phyloP scores from a whole-genome alignment of 2,888 invertebrate genomes.

The Heliconius charithonia region DNA sequence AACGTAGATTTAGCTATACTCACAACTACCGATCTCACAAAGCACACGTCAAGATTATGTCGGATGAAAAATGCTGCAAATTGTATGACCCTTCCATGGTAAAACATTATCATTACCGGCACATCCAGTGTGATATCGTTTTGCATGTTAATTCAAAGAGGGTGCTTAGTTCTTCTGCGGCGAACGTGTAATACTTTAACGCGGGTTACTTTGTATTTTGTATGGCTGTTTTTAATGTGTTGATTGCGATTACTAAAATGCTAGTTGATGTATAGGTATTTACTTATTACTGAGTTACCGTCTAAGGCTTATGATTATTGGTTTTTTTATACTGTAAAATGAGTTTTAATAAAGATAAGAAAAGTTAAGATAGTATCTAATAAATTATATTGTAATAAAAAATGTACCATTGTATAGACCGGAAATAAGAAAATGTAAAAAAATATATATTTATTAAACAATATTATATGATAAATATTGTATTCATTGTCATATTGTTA shows the following conservation, averaged over 20 bases:
- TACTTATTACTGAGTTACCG: background rate
- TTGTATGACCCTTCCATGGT: slow-evolving; percentile 79
- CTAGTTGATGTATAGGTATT: background rate
- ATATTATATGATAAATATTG: background rate
- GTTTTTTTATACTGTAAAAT: too few species aligned
- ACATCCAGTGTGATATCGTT: slow-evolving; percentile 69
- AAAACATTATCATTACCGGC: slow-evolving; percentile 77
- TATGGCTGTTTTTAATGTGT: slow-evolving; percentile 1
- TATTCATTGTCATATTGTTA: background rate
- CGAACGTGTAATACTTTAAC: slow-evolving; percentile 52
- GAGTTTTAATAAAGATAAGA: too few species aligned
- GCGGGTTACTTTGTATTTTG: background rate
- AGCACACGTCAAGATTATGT: slow-evolving; percentile 77
- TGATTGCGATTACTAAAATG: background rate
- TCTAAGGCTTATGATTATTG: too few species aligned
- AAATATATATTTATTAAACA: background rate
- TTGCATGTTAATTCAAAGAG: slow-evolving; percentile 76
- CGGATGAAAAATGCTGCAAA: slow-evolving; percentile 80
- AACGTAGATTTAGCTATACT: slow-evolving; percentile 51
- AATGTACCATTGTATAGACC: background rate
- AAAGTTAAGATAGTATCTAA: too few species aligned
- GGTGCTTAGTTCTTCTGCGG: slow-evolving; percentile 52
- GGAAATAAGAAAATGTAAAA: background rate
- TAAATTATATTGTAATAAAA: background rate
- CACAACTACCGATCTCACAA: slow-evolving; percentile 66